phyloP scores from a whole-genome alignment of 2,113 vertebrate genomes.

The Prunella fulvescens region DNA sequence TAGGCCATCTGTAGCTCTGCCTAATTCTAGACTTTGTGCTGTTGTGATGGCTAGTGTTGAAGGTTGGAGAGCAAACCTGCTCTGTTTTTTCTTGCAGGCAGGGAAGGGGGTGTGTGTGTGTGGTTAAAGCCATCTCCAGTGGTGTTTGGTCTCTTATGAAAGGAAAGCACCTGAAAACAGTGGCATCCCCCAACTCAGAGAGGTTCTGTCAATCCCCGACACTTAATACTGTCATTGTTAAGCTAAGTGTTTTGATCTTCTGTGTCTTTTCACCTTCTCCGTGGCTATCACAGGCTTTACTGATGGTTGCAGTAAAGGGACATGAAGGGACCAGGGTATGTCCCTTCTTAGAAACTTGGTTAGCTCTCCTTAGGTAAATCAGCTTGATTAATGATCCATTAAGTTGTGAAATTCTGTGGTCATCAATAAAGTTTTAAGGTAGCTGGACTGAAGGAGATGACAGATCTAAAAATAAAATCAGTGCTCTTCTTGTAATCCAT shows the following conservation, averaged over 20 bases:
- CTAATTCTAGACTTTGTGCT: not conserved
- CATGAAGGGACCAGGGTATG: not conserved
- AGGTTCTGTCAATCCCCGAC: not conserved
- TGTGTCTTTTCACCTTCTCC: not conserved
- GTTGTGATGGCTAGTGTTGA: not conserved
- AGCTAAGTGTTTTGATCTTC: not conserved
- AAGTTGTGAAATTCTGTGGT: not conserved
- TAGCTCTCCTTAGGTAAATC: not conserved
- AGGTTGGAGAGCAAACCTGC: not conserved
- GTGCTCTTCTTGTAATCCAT: not conserved
- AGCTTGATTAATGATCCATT: not conserved
- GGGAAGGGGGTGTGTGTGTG: rapidly evolving
- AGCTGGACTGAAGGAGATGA: constrained; percentile 4
- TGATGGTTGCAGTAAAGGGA: not conserved
- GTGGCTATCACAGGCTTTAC: not conserved
- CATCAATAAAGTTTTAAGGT: not conserved
- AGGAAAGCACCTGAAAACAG: not conserved
- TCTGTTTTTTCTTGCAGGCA: not conserved
- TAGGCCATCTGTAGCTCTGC: not conserved
- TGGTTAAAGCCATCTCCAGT: not conserved
- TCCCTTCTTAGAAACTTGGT: not conserved
- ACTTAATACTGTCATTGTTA: not conserved
- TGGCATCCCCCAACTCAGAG: not conserved
- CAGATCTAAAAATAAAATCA: constrained; percentile 24
- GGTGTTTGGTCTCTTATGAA: not conserved